Evolutionary conservation across 2,888 invertebrate genomes (phyloP).

Genomic region (Drosophila histrio): DNA sequence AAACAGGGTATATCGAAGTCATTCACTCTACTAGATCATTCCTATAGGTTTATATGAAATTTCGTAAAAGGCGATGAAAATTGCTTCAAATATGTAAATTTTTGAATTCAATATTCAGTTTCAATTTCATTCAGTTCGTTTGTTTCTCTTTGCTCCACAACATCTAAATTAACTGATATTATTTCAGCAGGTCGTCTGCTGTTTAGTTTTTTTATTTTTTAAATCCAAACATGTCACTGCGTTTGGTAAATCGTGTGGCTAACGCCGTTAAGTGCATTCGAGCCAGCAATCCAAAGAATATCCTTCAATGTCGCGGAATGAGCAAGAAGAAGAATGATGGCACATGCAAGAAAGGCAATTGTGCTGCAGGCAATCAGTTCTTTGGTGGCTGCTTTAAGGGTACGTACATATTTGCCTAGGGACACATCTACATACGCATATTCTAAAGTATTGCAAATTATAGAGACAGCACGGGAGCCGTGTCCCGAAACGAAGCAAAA

Average conservation of each 20-base stretch:
- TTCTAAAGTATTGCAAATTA: background rate
- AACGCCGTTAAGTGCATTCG: background rate
- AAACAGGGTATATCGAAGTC: background rate
- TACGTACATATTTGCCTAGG: background rate
- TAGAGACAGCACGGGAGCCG: background rate
- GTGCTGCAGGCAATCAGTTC: slow-evolving; percentile 14
- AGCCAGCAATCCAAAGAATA: background rate
- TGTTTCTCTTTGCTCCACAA: background rate
- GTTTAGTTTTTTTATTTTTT: background rate
- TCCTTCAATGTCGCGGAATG: slow-evolving; percentile 5
- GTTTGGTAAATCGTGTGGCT: slow-evolving; percentile 6
- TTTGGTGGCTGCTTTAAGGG: slow-evolving; percentile 38
- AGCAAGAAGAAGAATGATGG: slow-evolving; percentile 18
- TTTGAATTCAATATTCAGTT: background rate
- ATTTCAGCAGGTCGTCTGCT: slow-evolving; percentile 6
- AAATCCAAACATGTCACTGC: slow-evolving; percentile 17
- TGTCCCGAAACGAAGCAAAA: slow-evolving; percentile 6
- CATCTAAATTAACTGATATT: background rate
- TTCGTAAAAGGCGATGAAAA: background rate
- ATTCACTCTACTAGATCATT: too few relatives aligned
- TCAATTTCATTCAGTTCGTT: slow-evolving; percentile 1
- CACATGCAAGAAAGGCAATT: slow-evolving; percentile 1
- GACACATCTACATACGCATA: background rate
- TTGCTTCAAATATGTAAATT: background rate
- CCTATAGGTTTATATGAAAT: too few relatives aligned